Conservation (phyloP, 2,888 invertebrate species). For the Caenorhabditis japonica region DNA sequence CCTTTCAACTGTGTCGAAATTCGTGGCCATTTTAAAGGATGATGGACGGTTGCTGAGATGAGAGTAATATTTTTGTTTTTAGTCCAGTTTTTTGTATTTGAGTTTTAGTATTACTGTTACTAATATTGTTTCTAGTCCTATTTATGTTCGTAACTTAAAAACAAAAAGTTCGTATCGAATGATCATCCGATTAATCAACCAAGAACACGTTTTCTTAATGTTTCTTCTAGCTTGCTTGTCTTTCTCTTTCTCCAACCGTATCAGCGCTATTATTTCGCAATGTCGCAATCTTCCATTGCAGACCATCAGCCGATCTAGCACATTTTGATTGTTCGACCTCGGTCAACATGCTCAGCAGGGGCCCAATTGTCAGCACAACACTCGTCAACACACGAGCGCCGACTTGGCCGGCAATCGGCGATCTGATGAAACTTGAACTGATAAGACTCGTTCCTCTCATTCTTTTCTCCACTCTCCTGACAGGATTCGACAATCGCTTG, state of each 20-base stretch:
- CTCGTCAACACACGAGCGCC: constrained; percentile 28
- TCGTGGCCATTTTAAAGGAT: no score
- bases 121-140: no score
- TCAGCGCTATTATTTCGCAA: constrained; percentile 11
- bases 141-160: no score
- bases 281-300: constrained; percentile 28
- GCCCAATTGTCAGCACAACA: constrained; percentile 1
- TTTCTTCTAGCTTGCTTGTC: background rate
- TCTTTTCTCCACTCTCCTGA: background rate
- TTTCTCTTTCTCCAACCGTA: constrained; percentile 3
- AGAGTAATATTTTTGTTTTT: no score
- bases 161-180: no score
- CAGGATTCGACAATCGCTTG: constrained; percentile 40
- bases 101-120: no score
- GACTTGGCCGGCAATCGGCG: constrained; percentile 3
- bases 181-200: no score
- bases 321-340: constrained; percentile 42
- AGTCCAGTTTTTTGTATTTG: no score
- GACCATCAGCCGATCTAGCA: constrained; percentile 49
- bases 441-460: constrained; percentile 43
- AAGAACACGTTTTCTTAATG: constrained; percentile 12
- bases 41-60: no score
- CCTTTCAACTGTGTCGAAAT: no score
- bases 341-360: constrained; percentile 1
- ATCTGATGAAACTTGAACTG: constrained; percentile 25